A percentile compares a stretch with the other conserved stretches of the same genome.
phyloP scores from a whole-genome alignment of 2,113 vertebrate species.

The Halcyon malimbica region DNA sequence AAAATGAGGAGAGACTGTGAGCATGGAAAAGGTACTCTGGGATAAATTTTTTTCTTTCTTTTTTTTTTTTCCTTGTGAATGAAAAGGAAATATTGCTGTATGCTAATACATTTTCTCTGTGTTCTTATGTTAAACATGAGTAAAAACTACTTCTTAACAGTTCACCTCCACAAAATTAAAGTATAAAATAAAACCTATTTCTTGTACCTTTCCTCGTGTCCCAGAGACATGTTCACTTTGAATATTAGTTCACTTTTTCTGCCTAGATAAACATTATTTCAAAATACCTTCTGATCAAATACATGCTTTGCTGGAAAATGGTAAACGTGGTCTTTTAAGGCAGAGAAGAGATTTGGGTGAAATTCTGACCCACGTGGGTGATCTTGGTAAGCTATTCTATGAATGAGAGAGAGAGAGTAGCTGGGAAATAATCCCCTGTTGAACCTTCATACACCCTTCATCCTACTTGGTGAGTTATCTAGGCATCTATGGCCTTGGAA shows the following conservation, averaged over 20 bases:
- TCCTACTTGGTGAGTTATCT: not conserved
- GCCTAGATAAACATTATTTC: not conserved
- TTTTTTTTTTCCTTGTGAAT: not conserved
- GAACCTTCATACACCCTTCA: not conserved
- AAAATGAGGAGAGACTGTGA: conserved; percentile 91
- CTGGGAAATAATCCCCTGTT: not conserved
- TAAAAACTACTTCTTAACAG: not conserved
- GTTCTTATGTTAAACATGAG: not conserved
- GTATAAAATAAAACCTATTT: not conserved
- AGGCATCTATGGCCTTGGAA: not conserved
- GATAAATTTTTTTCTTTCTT: not conserved
- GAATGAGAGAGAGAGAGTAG: not conserved
- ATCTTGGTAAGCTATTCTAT: not conserved
- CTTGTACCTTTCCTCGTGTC: not conserved
- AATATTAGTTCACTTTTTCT: not conserved
- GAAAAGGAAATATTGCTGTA: not conserved
- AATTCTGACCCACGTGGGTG: not conserved
- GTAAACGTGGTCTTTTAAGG: not conserved
- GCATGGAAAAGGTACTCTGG: conserved; percentile 84
- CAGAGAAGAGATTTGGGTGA: not conserved
- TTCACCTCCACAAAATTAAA: too few relatives aligned
- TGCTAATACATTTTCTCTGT: not conserved
- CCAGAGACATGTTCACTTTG: not conserved
- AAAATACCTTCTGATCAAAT: not conserved
- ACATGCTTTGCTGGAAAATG: not conserved